Conservation (phyloP, 2,888 invertebrate species). For the Drosophila aldrichi region DNA sequence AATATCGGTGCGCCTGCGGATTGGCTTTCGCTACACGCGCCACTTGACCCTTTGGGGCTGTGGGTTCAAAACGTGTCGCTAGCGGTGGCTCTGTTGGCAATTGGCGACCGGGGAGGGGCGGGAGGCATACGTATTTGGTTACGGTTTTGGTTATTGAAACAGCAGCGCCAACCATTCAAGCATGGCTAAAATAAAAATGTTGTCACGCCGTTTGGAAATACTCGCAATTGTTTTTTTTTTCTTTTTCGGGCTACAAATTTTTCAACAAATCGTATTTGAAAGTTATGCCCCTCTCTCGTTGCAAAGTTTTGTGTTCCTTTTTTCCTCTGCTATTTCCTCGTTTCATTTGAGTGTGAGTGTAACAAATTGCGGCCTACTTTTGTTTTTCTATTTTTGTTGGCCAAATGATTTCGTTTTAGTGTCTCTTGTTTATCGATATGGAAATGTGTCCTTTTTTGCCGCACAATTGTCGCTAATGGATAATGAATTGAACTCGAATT, state of each 20-base stretch:
- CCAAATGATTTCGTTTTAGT: slow-evolving; percentile 3
- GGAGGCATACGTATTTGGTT: slow-evolving; percentile 35
- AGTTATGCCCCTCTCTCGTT: slow-evolving; percentile 42
- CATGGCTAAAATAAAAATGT: slow-evolving; percentile 63
- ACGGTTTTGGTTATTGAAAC: slow-evolving; percentile 54
- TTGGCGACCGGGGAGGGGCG: slow-evolving; percentile 21
- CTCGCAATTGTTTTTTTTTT: slow-evolving; percentile 55
- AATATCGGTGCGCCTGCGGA: slow-evolving; percentile 49
- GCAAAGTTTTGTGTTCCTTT: slow-evolving; percentile 29
- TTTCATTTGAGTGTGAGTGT: slow-evolving; percentile 25
- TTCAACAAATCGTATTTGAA: slow-evolving; percentile 73
- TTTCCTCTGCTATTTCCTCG: slow-evolving; percentile 6
- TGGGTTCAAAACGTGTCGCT: slow-evolving; percentile 82
- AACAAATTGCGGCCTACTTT: slow-evolving; percentile 54
- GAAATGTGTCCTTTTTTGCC: slow-evolving; percentile 35
- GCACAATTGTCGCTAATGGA: slow-evolving; percentile 29
- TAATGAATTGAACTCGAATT: slow-evolving; percentile 7
- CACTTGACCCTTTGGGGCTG: slow-evolving; percentile 81
- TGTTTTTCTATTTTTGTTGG: slow-evolving; percentile 22
- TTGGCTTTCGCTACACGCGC: slow-evolving; percentile 82
- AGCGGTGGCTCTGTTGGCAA: slow-evolving; percentile 44
- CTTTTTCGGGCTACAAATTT: slow-evolving; percentile 59
- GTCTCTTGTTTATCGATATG: slow-evolving; percentile 21
- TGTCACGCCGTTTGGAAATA: slow-evolving; percentile 61
- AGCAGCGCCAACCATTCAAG: slow-evolving; percentile 41